Percentiles rank a stretch among this genome's conserved stretches.
Conservation (phyloP, 2,888 invertebrate species). For the Synergus gifuensis region DNA sequence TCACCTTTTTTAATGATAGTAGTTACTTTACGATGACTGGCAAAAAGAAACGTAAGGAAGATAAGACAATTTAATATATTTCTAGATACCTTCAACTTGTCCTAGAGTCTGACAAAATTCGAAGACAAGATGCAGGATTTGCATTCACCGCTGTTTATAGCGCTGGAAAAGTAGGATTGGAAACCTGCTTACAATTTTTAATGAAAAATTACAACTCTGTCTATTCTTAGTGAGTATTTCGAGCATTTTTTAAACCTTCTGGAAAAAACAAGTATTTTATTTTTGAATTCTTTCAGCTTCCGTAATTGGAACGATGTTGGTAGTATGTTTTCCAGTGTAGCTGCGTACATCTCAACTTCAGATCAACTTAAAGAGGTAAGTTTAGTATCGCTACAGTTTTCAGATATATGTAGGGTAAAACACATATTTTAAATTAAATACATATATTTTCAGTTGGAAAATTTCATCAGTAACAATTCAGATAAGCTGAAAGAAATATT, state of each 20-base stretch:
- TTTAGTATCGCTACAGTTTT: neutral
- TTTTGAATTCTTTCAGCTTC: conserved; percentile 56
- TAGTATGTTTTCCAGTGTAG: conserved; percentile 58
- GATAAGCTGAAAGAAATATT: conserved; percentile 3
- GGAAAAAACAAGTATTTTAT: no score
- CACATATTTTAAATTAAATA: conserved; percentile 4
- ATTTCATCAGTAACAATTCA: conserved; percentile 43
- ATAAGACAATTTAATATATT: neutral
- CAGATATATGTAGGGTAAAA: no score
- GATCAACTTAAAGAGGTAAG: conserved; percentile 61
- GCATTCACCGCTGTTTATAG: conserved; percentile 74
- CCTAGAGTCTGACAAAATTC: conserved; percentile 58
- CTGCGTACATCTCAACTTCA: conserved; percentile 55
- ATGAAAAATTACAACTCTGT: conserved; percentile 55
- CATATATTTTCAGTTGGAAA: conserved; percentile 53
- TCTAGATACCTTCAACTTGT: conserved; percentile 56
- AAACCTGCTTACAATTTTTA: conserved; percentile 60
- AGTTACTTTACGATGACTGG: neutral
- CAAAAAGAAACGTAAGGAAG: neutral
- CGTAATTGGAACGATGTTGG: conserved; percentile 62
- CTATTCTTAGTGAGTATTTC: conserved; percentile 61
- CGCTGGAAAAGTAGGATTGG: conserved; percentile 62
- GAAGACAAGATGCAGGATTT: conserved; percentile 73
- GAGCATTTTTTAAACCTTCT: neutral
- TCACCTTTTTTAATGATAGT: no score